These are phyloP conservation scores for Cyprinodon variegatus DNA, from an alignment of 2,113 vertebrate species.

Conservation along the genomic window DNA sequence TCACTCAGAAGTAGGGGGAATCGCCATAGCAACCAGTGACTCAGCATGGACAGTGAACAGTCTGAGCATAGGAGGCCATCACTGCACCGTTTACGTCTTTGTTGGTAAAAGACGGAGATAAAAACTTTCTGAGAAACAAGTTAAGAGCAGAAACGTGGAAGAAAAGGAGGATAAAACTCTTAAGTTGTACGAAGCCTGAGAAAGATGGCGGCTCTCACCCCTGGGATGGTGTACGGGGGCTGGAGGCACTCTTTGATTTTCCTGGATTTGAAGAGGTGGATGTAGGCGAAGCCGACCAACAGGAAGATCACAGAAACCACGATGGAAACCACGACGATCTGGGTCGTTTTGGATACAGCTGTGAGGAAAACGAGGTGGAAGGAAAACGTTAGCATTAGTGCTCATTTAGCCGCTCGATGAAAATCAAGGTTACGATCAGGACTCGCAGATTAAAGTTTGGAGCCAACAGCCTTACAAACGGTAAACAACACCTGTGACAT, in stretches of 20 bases:
- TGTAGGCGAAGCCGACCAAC: neutral
- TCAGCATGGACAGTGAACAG: too few relatives aligned
- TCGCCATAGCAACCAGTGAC: too few relatives aligned
- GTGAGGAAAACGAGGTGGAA: neutral
- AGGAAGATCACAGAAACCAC: neutral
- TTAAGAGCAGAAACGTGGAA: too few relatives aligned
- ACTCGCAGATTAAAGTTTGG: too few relatives aligned
- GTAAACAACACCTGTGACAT: neutral
- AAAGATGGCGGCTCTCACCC: neutral
- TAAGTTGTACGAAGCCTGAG: too few relatives aligned
- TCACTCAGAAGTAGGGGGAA: too few relatives aligned
- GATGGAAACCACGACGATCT: neutral
- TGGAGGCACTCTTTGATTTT: neutral
- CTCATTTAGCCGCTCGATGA: neutral
- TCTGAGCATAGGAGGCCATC: too few relatives aligned
- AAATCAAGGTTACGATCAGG: neutral
- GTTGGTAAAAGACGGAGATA: too few relatives aligned
- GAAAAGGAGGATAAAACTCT: too few relatives aligned
- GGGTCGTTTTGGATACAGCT: neutral
- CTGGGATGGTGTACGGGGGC: neutral
- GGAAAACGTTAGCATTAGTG: neutral
- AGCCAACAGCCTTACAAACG: too few relatives aligned
- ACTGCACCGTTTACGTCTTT: too few relatives aligned
- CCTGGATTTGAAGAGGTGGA: neutral
- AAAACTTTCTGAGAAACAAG: neutral